A percentile compares a stretch with the other conserved stretches of the same genome.
These are phyloP conservation scores for Calidris pygmaea DNA, from an alignment of 2,113 vertebrate species.

Conservation along the genomic window DNA sequence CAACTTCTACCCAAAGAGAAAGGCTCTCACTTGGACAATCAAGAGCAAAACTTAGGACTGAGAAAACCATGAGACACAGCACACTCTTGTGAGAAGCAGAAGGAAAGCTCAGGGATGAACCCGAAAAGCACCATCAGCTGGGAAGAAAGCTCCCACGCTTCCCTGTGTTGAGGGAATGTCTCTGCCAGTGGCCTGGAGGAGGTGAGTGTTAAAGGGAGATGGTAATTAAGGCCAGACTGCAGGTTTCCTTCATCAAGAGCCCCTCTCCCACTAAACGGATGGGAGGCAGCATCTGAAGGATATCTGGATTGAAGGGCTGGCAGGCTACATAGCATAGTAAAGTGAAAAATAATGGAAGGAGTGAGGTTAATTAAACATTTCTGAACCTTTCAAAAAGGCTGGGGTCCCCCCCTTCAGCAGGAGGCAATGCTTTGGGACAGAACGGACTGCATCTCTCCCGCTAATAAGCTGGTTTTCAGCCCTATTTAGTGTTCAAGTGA, in stretches of 20 bases:
- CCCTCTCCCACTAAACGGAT: background rate
- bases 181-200: background rate
- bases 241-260: background rate
- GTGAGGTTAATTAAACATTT: background rate
- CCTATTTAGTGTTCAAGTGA: background rate
- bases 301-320: background rate
- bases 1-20: background rate
- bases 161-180: background rate
- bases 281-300: background rate
- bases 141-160: accelerated
- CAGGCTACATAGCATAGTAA: background rate
- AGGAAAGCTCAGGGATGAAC: background rate
- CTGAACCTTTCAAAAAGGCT: background rate
- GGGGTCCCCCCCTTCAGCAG: background rate
- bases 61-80: background rate
- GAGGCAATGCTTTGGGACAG: background rate
- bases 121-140: background rate
- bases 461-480: background rate
- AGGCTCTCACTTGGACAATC: background rate
- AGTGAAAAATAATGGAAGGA: background rate
- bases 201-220: background rate
- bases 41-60: background rate
- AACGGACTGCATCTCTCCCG: background rate
- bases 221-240: background rate
- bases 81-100: background rate